A percentile compares a stretch with the other conserved stretches of the same genome.
Conservation (phyloP, 53 echinoderm and acorn worm species). For the Temnopleurus reevesii region DNA sequence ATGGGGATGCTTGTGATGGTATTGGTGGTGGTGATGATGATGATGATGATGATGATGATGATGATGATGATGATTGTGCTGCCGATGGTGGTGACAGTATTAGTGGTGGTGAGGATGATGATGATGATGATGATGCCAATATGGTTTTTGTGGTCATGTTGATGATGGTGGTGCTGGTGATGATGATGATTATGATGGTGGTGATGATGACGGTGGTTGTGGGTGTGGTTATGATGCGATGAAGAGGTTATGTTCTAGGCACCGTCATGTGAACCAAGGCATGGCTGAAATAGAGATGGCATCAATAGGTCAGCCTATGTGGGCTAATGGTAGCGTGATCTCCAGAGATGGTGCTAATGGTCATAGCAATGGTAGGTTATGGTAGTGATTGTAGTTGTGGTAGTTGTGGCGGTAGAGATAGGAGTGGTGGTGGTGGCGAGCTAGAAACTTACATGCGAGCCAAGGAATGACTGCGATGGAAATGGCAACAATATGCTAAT, state of each 20-base stretch:
- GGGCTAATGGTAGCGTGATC: conserved; percentile 9
- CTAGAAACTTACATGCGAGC: neutral
- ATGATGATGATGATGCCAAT: neutral
- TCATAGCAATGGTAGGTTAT: neutral
- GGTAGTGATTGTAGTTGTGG: neutral
- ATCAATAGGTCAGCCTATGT: neutral
- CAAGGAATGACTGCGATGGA: conserved; percentile 44
- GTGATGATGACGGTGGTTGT: neutral
- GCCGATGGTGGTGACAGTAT: neutral
- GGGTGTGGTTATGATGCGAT: neutral
- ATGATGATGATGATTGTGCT: neutral
- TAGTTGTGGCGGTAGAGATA: neutral
- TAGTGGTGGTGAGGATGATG: neutral
- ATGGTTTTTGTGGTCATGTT: neutral
- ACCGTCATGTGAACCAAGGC: conserved; percentile 27
- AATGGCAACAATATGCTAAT: conserved; percentile 13
- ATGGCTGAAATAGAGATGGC: conserved; percentile 52
- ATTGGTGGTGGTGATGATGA: too few relatives aligned
- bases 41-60: too few relatives aligned
- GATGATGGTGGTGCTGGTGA: neutral
- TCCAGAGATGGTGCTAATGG: neutral
- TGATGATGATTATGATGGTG: neutral
- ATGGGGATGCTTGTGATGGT: neutral
- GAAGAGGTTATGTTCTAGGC: too few relatives aligned
- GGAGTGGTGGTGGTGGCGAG: neutral